Evolutionary conservation across 2,888 invertebrate species (phyloP).

Genomic region (Callyntrura sp.): DNA sequence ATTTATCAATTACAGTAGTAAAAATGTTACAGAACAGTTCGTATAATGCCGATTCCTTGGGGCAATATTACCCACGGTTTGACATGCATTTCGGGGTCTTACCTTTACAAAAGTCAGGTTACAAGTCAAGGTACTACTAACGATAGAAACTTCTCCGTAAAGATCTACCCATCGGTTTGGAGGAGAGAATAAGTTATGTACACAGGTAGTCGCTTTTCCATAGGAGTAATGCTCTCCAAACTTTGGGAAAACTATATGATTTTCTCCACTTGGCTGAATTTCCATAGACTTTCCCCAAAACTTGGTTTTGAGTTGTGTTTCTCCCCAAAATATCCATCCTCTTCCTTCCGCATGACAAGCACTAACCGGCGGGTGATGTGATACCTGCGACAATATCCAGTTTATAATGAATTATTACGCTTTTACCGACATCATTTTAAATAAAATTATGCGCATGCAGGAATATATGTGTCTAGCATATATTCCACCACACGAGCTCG

Average conservation of each 20-base stretch:
- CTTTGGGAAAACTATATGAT: constrained; percentile 86
- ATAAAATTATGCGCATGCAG: no score
- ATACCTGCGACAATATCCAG: constrained; percentile 87
- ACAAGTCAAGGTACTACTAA: constrained; percentile 89
- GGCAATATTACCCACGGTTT: background rate
- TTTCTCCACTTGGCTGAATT: constrained; percentile 91
- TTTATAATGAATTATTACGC: background rate
- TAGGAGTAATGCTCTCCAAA: constrained; percentile 91
- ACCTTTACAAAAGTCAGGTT: constrained; percentile 94
- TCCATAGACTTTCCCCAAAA: constrained; percentile 97
- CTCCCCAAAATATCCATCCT: constrained; percentile 93
- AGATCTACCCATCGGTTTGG: constrained; percentile 95
- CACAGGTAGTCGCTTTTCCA: constrained; percentile 95
- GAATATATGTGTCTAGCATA: no score
- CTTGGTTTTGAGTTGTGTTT: constrained; percentile 93
- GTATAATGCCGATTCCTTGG: background rate
- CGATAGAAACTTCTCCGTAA: constrained; percentile 92
- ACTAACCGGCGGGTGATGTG: constrained; percentile 94
- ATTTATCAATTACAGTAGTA: constrained; percentile 56
- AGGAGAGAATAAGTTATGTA: constrained; percentile 92
- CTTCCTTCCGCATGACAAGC: constrained; percentile 92
- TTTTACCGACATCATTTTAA: constrained; percentile 8
- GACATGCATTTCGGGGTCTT: constrained; percentile 79
- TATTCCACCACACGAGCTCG: no score
- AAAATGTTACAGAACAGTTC: constrained; percentile 11